phyloP scores from a whole-genome alignment of 2,797 vertebrate genomes.

The Pipistrellus pygmaeus region DNA sequence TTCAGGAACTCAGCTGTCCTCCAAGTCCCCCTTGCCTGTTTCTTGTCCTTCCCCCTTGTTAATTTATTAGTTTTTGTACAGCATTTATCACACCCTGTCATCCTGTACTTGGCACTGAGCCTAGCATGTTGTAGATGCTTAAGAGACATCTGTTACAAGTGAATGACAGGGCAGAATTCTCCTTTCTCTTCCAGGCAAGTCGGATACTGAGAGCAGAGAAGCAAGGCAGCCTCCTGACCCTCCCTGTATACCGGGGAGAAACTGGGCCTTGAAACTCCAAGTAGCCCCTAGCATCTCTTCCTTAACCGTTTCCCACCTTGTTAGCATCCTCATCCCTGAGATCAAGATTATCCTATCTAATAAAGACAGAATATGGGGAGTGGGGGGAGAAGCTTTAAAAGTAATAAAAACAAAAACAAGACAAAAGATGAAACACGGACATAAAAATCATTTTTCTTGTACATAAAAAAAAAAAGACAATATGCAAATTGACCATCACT shows the following conservation, averaged over 20 bases:
- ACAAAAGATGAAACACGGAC: too few relatives aligned
- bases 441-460: too few relatives aligned
- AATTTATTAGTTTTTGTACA: neutral
- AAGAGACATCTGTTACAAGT: neutral
- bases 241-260: neutral
- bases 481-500: too few relatives aligned
- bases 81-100: neutral
- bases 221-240: neutral
- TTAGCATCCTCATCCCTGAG: neutral
- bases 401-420: too few relatives aligned
- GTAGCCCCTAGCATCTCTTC: neutral
- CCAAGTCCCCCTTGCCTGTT: neutral
- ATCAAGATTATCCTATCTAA: neutral
- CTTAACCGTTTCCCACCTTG: neutral
- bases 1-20: neutral
- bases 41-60: neutral
- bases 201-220: neutral
- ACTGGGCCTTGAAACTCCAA: neutral
- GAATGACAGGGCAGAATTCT: neutral
- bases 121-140: neutral
- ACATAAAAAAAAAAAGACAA: too few relatives aligned
- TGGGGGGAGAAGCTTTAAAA: too few relatives aligned
- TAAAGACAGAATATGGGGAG: too few relatives aligned
- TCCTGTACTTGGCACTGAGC: neutral
- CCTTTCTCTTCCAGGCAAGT: neutral